A percentile compares a stretch with the other conserved stretches of the same genome.
Conservation (phyloP, 2,113 vertebrate species). For the Lophochroa leadbeateri region DNA sequence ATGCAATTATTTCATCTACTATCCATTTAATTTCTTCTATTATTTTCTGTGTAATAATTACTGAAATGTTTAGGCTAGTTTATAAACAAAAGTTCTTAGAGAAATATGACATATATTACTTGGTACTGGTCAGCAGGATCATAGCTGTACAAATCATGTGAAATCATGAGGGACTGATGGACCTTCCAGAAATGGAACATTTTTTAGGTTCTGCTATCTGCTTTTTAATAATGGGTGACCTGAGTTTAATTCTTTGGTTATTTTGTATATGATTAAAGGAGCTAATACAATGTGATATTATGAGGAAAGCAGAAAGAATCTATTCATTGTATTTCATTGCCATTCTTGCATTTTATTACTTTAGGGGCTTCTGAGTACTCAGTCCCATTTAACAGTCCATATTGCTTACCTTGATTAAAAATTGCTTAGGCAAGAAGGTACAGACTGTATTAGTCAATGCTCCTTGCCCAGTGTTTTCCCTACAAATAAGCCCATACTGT, state of each 20-base stretch:
- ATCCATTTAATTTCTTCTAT: too few species aligned
- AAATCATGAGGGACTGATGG: not conserved
- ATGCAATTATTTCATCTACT: too few species aligned
- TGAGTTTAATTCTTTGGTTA: not conserved
- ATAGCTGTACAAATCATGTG: not conserved
- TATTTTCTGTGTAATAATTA: too few species aligned
- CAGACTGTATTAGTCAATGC: not conserved
- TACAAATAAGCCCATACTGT: not conserved
- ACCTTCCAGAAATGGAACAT: not conserved
- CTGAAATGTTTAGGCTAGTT: too few species aligned
- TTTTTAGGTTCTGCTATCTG: not conserved
- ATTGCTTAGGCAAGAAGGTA: not conserved
- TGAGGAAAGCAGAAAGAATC: not conserved
- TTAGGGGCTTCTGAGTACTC: not conserved
- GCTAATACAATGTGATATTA: not conserved
- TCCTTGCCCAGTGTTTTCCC: not conserved
- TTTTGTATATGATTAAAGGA: not conserved
- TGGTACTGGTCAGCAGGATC: not conserved
- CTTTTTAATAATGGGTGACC: not conserved
- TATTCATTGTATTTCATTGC: not conserved
- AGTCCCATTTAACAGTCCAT: not conserved
- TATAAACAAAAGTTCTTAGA: not conserved
- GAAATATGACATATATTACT: not conserved
- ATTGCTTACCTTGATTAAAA: constrained; percentile 8
- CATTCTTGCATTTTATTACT: not conserved